Base-by-base conservation (phyloP, 37 sponge, comb jelly and placozoan genomes). In the Oscarella lobularis region DNA sequence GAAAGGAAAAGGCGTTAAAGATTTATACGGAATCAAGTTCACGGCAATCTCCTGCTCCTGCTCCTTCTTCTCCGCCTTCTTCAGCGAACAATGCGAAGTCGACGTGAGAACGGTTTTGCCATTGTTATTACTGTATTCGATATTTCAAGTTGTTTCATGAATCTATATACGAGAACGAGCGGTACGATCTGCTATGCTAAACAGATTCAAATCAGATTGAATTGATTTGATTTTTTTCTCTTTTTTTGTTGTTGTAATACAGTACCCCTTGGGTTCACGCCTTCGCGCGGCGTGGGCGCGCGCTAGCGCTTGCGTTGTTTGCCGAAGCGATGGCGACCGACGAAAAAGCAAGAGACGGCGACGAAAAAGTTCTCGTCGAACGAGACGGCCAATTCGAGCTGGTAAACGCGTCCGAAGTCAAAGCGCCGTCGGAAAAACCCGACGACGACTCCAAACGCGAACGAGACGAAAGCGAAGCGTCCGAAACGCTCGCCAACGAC, bases 1-100 rank as follows among this genome's bases (percentile, higher is more conserved):
- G 54, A 9, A 86, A 81, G 65, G 88, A 91, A 73, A 85, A 80
- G 65, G 86, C 85, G 31, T 79, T 91, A 66, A 91, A 85, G 73
- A 87, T 87, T 33, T 87, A 83, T 78, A 87, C 81, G 29, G 29
- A 68, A 5, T 34, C 71, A 20, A 4, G 4, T 68, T 4, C 71
- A 5, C 71, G 33, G 71, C 6, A 32, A 68, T 34, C 71, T 68
- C 14, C 20, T 48, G 60, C 60, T 9, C 14, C 60, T 27, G 60
- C 60, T 27, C 14, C 60, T 27, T 48, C 60, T 27, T 9, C 60
- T 27, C 14, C 20, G 60, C 60, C 60, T 27, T 9, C 60, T 27
- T 9, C 60, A 48, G 9, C 60, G n/a, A 48, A 20, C 60, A 48
- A 20, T 48, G 60, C 60, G 14, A 48, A 9, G 60, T 48, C 60